Base-by-base conservation (phyloP, 2,797 vertebrate species). In the Salmo trutta region DNA sequence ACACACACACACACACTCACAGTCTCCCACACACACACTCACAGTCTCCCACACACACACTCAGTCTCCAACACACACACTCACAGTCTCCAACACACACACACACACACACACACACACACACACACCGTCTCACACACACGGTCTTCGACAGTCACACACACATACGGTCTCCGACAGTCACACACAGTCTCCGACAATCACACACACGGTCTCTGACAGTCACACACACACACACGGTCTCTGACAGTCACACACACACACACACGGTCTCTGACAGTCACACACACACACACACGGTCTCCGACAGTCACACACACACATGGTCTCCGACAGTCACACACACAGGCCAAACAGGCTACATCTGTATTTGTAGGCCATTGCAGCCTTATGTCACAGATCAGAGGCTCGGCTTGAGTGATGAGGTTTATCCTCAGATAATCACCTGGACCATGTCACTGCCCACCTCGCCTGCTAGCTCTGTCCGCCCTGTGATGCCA, bases 341-440 rank as follows among this genome's bases (percentile, higher is more conserved):
- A 16, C 31, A 51, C 52, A 65, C 66, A 33, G 53, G 24, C 33
- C 56, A n/a, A n/a, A 62, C 70, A 56, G 52, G 29, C 71, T n/a
- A 71, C 54, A 66, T 62, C 15, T 78, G 64, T 41, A n/a, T 68
- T 21, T 27, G 54, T 27, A 65, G 16, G 1, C 53, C 52, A 51
- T 47, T 41, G 1, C 54, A n/a, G 33, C 71, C 52, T 68, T n/a
- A 36, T 73, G 33, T 21, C 66, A 69, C 36, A 51, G 65, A 70
- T 78, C 73, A 74, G 36, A 59, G 54, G 33, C 5, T 21, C 7
- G 51, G 47, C 56, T 6, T 4, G 2, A 70, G 66, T 56, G 51
- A 27, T 54, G 53, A 73, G 59, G 59, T 67, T 73, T 54, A 52
- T 69, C 65, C 52, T 52, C 16, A 68, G 31, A 29, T 56, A 69